These are phyloP conservation scores for Alexandromys oeconomus DNA, from an alignment of 2,797 vertebrate species.

Conservation along the genomic window DNA sequence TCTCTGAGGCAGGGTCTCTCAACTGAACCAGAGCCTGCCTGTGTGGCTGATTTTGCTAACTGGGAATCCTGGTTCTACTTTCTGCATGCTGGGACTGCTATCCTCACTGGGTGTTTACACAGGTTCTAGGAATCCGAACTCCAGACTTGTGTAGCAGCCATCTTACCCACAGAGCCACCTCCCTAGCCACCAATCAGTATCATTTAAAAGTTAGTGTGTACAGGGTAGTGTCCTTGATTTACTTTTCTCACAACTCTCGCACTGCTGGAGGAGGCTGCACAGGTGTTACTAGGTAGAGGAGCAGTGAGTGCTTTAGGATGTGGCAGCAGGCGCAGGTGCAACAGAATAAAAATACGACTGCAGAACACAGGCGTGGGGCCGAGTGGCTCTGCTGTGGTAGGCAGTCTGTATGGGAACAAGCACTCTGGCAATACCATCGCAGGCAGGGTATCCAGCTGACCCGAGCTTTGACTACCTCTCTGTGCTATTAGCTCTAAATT, in stretches of 20 bases:
- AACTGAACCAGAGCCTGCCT: not conserved
- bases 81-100: too few species aligned
- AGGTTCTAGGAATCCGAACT: not conserved
- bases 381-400: not conserved
- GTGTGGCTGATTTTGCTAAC: not conserved
- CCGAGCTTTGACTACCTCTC: constrained; percentile 2
- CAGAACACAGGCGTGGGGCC: not conserved
- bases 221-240: not conserved
- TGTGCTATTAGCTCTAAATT: not conserved
- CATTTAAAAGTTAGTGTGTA: not conserved
- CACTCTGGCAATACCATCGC: not conserved
- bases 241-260: not conserved
- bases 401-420: not conserved
- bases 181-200: not conserved
- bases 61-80: not conserved
- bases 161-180: not conserved
- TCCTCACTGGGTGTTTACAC: not conserved
- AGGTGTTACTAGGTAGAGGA: not conserved
- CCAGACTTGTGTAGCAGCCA: not conserved
- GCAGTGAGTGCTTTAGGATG: not conserved
- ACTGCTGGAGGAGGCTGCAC: not conserved
- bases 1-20: not conserved
- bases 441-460: too few species aligned
- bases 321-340: not conserved
- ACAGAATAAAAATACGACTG: not conserved